Conservation (phyloP, 2,113 vertebrate species). For the Alligator sinensis region DNA sequence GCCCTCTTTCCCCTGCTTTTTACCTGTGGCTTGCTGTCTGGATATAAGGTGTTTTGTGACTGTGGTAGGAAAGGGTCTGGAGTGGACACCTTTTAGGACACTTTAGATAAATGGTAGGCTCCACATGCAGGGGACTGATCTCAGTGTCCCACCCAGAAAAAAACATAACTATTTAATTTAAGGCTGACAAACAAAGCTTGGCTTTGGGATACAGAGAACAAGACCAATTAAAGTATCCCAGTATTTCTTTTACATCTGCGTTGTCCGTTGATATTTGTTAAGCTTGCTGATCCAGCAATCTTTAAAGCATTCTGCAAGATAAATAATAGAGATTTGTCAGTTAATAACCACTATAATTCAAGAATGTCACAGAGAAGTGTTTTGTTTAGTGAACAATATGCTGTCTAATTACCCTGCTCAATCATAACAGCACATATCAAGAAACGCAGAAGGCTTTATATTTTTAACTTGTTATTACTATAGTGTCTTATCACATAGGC, state of each 20-base stretch:
- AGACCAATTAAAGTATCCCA: constrained; percentile 23
- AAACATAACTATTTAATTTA: constrained; percentile 51
- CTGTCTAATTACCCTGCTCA: constrained; percentile 92
- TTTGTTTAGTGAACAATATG: constrained; percentile 94
- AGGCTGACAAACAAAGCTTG: constrained; percentile 14
- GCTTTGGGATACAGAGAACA: constrained; percentile 2
- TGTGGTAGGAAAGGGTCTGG: no score
- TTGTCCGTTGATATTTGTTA: constrained; percentile 54
- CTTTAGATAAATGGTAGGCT: no score
- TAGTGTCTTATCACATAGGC: background rate
- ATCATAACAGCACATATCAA: constrained; percentile 86
- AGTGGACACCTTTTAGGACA: no score
- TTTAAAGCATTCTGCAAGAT: constrained; percentile 82
- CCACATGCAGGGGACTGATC: no score
- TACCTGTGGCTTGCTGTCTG: no score
- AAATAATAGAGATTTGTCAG: constrained; percentile 90
- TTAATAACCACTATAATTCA: constrained; percentile 95
- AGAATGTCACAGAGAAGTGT: constrained; percentile 87
- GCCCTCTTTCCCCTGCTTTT: no score
- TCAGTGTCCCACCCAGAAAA: background rate
- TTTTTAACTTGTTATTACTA: constrained; percentile 36
- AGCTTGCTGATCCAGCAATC: constrained; percentile 79
- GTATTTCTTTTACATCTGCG: constrained; percentile 49
- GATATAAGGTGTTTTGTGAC: no score
- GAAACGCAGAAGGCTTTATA: constrained; percentile 58